Percentiles rank a stretch among this genome's conserved stretches.
phyloP scores from a whole-genome alignment of 37 sponge, comb jelly and placozoan genomes.

The Corticium candelabrum region DNA sequence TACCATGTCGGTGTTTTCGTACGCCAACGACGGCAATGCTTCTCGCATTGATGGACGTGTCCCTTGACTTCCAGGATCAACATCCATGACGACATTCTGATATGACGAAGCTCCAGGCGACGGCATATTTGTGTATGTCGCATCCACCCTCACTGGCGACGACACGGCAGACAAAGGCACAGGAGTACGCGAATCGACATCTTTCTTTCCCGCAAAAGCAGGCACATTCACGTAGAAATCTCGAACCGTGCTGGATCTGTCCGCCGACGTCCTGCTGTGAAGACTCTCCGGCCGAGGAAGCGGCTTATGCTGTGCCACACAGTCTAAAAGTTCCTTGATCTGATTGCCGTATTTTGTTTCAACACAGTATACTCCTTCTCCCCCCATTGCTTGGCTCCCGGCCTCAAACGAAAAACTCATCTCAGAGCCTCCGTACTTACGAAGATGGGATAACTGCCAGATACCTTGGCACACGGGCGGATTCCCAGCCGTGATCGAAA shows the following conservation, averaged over 20 bases:
- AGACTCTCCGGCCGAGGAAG: conserved; percentile 3
- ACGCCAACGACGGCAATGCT: neutral
- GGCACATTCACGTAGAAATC: neutral
- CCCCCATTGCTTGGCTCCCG: neutral
- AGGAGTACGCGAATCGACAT: neutral
- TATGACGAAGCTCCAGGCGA: neutral
- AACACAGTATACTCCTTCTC: neutral
- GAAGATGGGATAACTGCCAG: neutral
- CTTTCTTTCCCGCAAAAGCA: no score
- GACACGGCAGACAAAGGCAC: neutral
- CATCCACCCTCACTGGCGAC: neutral
- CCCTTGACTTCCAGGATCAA: no score
- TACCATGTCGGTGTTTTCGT: neutral
- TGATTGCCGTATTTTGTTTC: neutral
- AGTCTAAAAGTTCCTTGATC: neutral
- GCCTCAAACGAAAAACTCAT: conserved; percentile 5
- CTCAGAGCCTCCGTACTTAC: neutral
- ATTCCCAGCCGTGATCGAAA: neutral
- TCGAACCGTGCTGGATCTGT: neutral
- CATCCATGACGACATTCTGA: no score
- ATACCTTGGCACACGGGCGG: conserved; percentile 6
- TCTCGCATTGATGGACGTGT: neutral
- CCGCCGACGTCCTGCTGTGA: neutral
- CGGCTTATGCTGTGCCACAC: neutral
- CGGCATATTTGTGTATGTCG: neutral